Conservation (phyloP, 2,888 invertebrate genomes). For the Dolomedes plantarius region DNA sequence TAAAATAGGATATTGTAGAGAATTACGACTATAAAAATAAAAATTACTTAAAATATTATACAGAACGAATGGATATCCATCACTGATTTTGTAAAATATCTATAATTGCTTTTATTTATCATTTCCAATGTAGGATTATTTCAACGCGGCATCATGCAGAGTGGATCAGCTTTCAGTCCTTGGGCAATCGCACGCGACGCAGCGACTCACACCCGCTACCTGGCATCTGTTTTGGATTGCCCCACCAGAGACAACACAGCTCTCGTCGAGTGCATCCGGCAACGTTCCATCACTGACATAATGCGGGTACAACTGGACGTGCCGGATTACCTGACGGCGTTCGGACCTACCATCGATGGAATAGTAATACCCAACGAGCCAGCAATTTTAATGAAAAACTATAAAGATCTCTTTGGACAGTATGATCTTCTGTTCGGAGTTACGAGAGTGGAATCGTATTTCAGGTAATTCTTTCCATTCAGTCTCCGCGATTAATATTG, state of each 20-base stretch:
- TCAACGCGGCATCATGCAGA: conserved; percentile 84
- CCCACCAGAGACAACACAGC: conserved; percentile 80
- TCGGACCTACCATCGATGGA: conserved; percentile 96
- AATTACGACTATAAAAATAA: too few species aligned
- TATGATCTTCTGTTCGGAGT: conserved; percentile 77
- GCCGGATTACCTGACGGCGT: conserved; percentile 88
- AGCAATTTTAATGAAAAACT: conserved; percentile 74
- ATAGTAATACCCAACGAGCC: conserved; percentile 88
- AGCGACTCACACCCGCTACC: conserved; percentile 76
- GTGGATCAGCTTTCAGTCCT: conserved; percentile 87
- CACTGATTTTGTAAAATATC: too few species aligned
- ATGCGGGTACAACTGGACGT: conserved; percentile 63
- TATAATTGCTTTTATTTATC: too few species aligned
- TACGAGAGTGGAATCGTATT: conserved; percentile 86
- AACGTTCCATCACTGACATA: conserved; percentile 84
- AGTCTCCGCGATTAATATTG: too few species aligned
- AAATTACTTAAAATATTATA: too few species aligned
- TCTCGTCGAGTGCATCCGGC: conserved; percentile 89
- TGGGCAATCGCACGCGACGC: conserved; percentile 85
- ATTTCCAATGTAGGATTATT: conserved; percentile 81
- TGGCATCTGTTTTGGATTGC: conserved; percentile 81
- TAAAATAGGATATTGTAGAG: too few species aligned
- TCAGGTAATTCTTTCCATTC: conserved; percentile 78
- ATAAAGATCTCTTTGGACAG: conserved; percentile 51
- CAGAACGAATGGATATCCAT: too few species aligned